Evolutionary conservation across 2,113 vertebrate species (phyloP).

Genomic region (Vireo altiloquus): DNA sequence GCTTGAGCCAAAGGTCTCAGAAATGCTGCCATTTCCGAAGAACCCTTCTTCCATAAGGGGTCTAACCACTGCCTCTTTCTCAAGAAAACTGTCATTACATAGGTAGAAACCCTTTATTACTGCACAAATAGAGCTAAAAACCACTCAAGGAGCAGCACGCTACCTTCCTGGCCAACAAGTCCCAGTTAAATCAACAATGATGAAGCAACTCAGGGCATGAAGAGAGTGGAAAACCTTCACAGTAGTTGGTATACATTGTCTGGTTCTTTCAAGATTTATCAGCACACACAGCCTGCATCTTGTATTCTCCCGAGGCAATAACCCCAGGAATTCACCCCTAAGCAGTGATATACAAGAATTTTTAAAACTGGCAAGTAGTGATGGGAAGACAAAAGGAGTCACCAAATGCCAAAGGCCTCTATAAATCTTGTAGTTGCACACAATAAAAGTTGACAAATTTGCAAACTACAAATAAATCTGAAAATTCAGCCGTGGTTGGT

Average conservation of each 20-base stretch:
- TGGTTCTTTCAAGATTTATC: not conserved
- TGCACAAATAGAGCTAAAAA: not conserved
- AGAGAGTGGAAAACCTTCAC: not conserved
- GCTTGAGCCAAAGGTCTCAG: not conserved
- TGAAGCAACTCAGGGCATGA: not conserved
- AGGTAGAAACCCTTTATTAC: not conserved
- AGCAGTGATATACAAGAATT: not conserved
- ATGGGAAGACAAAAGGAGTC: not conserved
- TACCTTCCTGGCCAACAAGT: not conserved
- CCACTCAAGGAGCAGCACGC: not conserved
- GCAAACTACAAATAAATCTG: not conserved
- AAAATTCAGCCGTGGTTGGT: not conserved
- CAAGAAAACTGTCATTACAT: not conserved
- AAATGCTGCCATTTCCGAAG: not conserved
- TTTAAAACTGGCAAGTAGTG: not conserved
- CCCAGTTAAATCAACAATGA: not conserved
- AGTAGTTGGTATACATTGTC: not conserved
- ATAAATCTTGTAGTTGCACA: not conserved
- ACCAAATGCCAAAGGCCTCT: not conserved
- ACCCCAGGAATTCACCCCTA: not conserved
- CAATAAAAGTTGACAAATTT: not conserved
- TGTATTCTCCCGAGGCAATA: not conserved
- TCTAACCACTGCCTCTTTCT: not conserved
- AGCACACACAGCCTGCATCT: not conserved
- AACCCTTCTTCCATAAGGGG: not conserved